A percentile compares a stretch with the other conserved stretches of the same genome.
Evolutionary conservation across 2,888 invertebrate genomes (phyloP).

Genomic region (Eulithis testata): DNA sequence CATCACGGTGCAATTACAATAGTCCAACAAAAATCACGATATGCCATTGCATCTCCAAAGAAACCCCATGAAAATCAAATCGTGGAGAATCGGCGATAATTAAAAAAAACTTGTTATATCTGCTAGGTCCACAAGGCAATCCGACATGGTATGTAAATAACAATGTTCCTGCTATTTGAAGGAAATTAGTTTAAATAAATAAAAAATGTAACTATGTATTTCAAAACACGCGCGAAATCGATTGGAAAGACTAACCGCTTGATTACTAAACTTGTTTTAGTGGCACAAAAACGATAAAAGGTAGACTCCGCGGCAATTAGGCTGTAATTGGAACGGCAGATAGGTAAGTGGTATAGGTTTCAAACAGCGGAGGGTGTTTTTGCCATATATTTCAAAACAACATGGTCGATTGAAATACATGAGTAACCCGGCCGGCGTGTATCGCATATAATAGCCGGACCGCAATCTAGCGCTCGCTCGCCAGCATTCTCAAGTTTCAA

Average conservation of each 20-base stretch:
- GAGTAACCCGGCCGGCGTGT: constrained; percentile 48
- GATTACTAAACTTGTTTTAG: constrained; percentile 33
- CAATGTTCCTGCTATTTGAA: constrained; percentile 7
- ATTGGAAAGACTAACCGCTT: constrained; percentile 36
- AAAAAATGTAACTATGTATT: constrained; percentile 14
- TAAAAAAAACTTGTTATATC: constrained; percentile 15
- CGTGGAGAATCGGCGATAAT: constrained; percentile 30
- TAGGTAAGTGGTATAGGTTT: constrained; percentile 18
- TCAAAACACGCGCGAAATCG: constrained; percentile 37
- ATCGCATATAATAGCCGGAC: constrained; percentile 56
- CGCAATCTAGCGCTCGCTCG: constrained; percentile 61
- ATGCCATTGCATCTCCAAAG: constrained; percentile 35
- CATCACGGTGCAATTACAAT: constrained; percentile 28
- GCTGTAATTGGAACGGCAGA: constrained; percentile 23
- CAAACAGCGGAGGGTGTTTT: constrained; percentile 20
- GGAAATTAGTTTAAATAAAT: constrained; percentile 11
- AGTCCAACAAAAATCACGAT: constrained; percentile 34
- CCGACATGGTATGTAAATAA: constrained; percentile 7
- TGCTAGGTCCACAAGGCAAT: constrained; percentile 25
- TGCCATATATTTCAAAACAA: constrained; percentile 26
- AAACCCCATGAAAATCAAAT: constrained; percentile 30
- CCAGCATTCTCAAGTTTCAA: constrained; percentile 65
- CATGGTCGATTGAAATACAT: constrained; percentile 55
- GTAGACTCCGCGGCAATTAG: constrained; percentile 32
- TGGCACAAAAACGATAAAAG: constrained; percentile 33